These are phyloP conservation scores for Glyphotaelius pellucidus DNA, from an alignment of 2,888 invertebrate species.

Conservation along the genomic window DNA sequence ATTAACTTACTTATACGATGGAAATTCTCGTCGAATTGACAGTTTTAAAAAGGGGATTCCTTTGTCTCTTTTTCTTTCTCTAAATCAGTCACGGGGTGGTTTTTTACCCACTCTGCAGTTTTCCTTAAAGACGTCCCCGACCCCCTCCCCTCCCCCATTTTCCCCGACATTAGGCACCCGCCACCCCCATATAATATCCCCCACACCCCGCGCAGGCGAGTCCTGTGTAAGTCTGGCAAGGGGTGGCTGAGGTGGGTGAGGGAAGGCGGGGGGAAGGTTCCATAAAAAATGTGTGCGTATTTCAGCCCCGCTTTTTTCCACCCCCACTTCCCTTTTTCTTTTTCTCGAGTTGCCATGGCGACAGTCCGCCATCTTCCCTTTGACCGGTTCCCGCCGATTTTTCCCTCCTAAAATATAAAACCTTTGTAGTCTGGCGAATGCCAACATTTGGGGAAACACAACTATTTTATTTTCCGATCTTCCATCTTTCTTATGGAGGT, in stretches of 20 bases:
- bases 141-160: background rate
- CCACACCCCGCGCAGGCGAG: background rate
- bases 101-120: slow-evolving; percentile 23
- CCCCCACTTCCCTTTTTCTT: slow-evolving; percentile 57
- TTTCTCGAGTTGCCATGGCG: slow-evolving; percentile 60
- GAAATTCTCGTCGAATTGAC: background rate
- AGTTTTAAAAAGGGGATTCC: background rate
- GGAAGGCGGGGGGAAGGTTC: too few relatives aligned
- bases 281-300: slow-evolving; percentile 58
- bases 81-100: background rate
- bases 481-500: too few relatives aligned
- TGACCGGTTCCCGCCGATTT: slow-evolving; percentile 54
- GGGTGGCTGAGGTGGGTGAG: background rate
- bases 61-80: background rate
- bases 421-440: slow-evolving; percentile 18
- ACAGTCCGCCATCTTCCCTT: slow-evolving; percentile 54
- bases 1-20: background rate
- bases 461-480: background rate
- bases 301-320: slow-evolving; percentile 57
- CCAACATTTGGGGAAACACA: slow-evolving; percentile 27
- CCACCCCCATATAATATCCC: background rate
- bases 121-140: background rate
- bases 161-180: slow-evolving; percentile 6
- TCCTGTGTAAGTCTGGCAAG: background rate
- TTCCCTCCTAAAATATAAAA: slow-evolving; percentile 58